Base-by-base conservation (phyloP, 2,888 invertebrate species). In the Epistrophella euchroma region DNA sequence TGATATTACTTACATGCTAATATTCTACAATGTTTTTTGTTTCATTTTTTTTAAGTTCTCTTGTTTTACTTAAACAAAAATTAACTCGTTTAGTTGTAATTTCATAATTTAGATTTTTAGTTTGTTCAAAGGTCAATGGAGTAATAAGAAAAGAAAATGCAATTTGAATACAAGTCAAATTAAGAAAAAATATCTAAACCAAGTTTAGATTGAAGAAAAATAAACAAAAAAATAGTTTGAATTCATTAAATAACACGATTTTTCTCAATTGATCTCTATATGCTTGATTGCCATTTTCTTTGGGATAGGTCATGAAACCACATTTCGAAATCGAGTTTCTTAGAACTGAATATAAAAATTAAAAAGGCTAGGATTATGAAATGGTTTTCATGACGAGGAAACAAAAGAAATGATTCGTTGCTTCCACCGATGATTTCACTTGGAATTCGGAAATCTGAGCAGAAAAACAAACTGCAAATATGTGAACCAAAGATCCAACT, bases 1-100 rank as follows among this genome's bases (percentile, higher is more conserved):
- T 37, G 58, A 78, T 78, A 66, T 66, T 75, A 71, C 84, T 85
- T 85, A 85, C 84, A 47, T 32, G 28, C 84, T 85, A 85, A 40
- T 80, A 71, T 72, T 72, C 84, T 85, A 85, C 76, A 80, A 72
- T 13, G 13, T 47, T 70, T 55, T 52, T 40, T 66, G 17, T 40
- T 66, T 56, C 43, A 62, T 32, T 47, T 47, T 55, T 25, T 40
- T 28, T 2, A 35, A 56, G 19, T 6, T 60, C 40, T 45, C n/a
- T 50, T 58, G n/a, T 43, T 40, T 56, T 17, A 35, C 19, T 37
- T 15, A 37, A 60, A 40, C 15, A 22, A 58, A 37, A 37, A 1
- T 22, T 47, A 56, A 55, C 35, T 35, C 7, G 28, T 47, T 47
- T 35, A 35, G 37, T 74, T 52, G 37, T 22, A 4, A 74, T 55